Evolutionary conservation across 2,797 vertebrate genomes (phyloP), one percentile per base, ranked within the genome.

Genomic region (Cephalopachus bancanus): DNA sequence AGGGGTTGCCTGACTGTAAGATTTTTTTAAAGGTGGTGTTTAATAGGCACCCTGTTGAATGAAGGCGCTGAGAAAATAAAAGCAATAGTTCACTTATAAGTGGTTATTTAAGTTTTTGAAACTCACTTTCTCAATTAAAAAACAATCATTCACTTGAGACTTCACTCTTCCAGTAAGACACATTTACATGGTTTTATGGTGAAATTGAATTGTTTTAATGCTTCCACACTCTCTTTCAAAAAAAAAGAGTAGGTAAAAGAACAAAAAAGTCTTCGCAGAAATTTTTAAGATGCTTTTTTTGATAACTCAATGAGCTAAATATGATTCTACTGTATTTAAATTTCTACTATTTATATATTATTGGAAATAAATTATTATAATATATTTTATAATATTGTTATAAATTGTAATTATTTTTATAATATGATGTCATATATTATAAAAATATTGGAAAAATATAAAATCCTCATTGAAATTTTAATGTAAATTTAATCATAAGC

Each of bases 211-310:
- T 33, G 12, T 79, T 72, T 59, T 65, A 53, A 16, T 93, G 37
- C 0, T 67, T 33, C 1, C 4, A 1, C 16, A 44, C 4, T 75
- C 1, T 19, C 2, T 5, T 22, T n/a, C 2, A 6, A 22, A 71
- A 84, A n/a, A n/a, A 2, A 84, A 85, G 7, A n/a, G 3, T 30
- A 85, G 1, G 17, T 37, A 60, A 57, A 10, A 49, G 20, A 91
- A 83, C 3, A 72, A 57, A 64, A 5, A 49, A 76, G 1, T 37
- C 8, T 7, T 4, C n/a, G 10, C 2, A 8, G 2, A 24, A 24
- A 53, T 3, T 0, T 79, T 87, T 64, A 14, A 33, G 17, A 49
- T 76, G 0, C 2, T 33, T 53, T 60, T 64, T 87, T 1, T 24
- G 65, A 7, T 75, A 94, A 86, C 59, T 83, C 2, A 26, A 55